These are phyloP conservation scores for Mesorhabditis belari DNA, from an alignment of 2,888 invertebrate species.

Conservation along the genomic window DNA sequence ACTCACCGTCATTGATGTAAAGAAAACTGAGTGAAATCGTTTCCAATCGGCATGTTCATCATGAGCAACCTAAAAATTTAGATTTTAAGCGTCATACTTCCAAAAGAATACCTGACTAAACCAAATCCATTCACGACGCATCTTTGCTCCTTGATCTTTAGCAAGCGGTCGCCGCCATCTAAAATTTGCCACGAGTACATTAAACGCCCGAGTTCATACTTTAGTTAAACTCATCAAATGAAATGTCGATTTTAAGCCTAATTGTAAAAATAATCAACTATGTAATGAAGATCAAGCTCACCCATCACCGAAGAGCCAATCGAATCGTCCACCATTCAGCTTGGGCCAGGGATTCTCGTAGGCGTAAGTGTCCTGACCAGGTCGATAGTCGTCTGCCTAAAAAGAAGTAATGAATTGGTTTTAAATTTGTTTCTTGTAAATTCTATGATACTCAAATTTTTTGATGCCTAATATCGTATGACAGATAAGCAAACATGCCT, in stretches of 20 bases:
- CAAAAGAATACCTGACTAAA: too few species aligned
- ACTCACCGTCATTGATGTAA: not conserved
- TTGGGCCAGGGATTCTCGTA: conserved; percentile 53
- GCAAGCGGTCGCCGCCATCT: conserved; percentile 50
- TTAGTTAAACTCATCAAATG: too few species aligned
- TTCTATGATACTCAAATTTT: too few species aligned
- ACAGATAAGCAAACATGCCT: not conserved
- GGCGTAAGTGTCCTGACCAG: conserved; percentile 50
- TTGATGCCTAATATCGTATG: too few species aligned
- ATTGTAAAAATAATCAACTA: conserved; percentile 1
- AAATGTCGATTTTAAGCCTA: too few species aligned
- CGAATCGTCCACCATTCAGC: conserved; percentile 49
- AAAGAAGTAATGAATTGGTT: not conserved
- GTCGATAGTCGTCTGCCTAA: conserved; percentile 22
- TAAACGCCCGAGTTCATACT: too few species aligned
- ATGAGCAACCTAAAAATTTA: too few species aligned
- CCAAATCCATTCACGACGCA: conserved; percentile 51
- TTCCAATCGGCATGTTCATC: conserved; percentile 52
- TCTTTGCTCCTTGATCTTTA: conserved; percentile 49
- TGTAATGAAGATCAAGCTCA: not conserved
- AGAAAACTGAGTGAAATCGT: conserved; percentile 33
- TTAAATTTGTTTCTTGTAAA: too few species aligned
- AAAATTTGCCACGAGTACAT: conserved; percentile 30
- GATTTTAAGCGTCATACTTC: too few species aligned
- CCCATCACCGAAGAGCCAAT: conserved; percentile 48